Base-by-base conservation (phyloP, 2,888 invertebrate species). In the Noctua comes region DNA sequence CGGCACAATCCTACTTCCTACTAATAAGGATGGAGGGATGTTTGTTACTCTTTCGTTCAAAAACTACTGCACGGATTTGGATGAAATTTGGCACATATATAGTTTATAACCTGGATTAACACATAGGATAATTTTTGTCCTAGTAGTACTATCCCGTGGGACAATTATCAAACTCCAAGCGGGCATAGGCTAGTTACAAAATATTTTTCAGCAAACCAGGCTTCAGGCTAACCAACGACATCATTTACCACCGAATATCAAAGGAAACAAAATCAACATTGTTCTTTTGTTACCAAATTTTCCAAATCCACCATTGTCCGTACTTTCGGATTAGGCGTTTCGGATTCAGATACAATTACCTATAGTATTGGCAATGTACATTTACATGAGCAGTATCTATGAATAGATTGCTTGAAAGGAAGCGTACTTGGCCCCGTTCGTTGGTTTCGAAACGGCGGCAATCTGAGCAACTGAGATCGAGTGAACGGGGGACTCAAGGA, bases 341-440 rank as follows among this genome's bases (percentile, higher is more conserved):
- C 57, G 71, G 74, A 1, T 21, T 64, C 36, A 27, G 43, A 80
- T 77, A 80, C 82, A 88, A 88, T 88, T 83, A 88, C 85, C 62
- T 66, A 66, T 70, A 68, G 64, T 86, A 85, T 86, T 71, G 73
- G 80, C 73, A 88, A 85, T 81, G 76, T 73, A 85, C 72, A 85
- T 85, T 79, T 79, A 83, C 83, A 83, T 79, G 77, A 71, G 74
- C 78, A 77, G 80, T 85, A 79, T 83, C 87, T 88, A 89, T 88
- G 85, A 80, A 85, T 88, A 86, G 87, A 83, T 76, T 75, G 79
- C 74, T 80, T 86, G 94, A 95, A 95, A 93, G 95, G 95, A 95
- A 95, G 93, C 93, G 94, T 93, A 90, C 95, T 95, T 95, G 95
- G 95, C 95, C 95, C 88, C 91, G 76, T 82, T 80, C 18, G 91